These are phyloP conservation scores for Ferdinandea cuprea DNA, from an alignment of 2,888 invertebrate genomes.

Conservation along the genomic window DNA sequence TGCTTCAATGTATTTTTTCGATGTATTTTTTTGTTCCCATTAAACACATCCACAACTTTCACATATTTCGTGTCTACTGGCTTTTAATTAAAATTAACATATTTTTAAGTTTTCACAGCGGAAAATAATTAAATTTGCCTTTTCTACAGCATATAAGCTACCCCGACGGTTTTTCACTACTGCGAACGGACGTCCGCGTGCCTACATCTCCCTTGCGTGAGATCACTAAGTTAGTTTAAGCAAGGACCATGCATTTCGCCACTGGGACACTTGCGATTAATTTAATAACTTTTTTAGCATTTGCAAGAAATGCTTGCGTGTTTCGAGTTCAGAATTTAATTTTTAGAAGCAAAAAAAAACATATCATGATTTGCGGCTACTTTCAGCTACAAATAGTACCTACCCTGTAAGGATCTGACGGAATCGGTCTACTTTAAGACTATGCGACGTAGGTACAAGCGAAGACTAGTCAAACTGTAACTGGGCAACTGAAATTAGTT, in stretches of 20 bases:
- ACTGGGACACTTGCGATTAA: conserved; percentile 29
- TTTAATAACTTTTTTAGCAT: conserved; percentile 12
- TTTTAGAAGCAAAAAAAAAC: not conserved
- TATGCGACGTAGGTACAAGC: too few relatives aligned
- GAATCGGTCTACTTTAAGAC: too few relatives aligned
- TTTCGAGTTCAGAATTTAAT: not conserved
- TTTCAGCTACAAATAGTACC: too few relatives aligned
- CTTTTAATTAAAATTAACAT: not conserved
- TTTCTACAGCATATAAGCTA: not conserved
- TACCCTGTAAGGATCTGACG: too few relatives aligned
- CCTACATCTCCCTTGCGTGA: conserved; percentile 19
- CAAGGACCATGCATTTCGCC: conserved; percentile 12
- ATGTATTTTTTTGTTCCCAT: not conserved
- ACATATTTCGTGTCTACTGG: conserved; percentile 9
- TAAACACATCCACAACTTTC: too few relatives aligned
- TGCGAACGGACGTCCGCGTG: not conserved
- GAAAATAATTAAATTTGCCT: not conserved
- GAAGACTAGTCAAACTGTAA: too few relatives aligned
- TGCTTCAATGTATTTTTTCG: not conserved
- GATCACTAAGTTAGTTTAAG: not conserved
- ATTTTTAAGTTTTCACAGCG: conserved; percentile 7
- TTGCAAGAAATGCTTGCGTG: conserved; percentile 14
- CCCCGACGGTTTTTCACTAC: not conserved
- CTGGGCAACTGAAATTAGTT: too few relatives aligned
- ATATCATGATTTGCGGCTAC: too few relatives aligned